Percentiles rank a stretch among this genome's conserved stretches.
Evolutionary conservation across 1,140 invertebrate species (phyloP).

Genomic region (Cepaea nemoralis): DNA sequence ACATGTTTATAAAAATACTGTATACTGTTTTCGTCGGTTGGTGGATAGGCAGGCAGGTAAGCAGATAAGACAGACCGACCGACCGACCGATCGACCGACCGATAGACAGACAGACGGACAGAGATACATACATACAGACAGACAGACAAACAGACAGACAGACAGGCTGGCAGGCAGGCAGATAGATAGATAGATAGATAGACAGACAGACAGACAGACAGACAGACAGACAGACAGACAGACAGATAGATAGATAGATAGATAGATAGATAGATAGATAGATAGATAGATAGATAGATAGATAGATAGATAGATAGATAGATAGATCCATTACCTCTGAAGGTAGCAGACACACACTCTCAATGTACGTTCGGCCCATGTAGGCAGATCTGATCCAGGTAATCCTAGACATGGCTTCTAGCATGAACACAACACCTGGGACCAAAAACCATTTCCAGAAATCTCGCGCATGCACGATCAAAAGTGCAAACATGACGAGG

Average conservation of each 20-base stretch:
- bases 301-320: conserved; percentile 18
- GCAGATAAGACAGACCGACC: too few relatives aligned
- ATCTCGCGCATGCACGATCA: conserved; percentile 89
- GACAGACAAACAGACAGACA: too few relatives aligned
- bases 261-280: neutral
- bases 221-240: conserved; percentile 3
- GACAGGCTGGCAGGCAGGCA: too few relatives aligned
- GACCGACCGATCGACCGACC: too few relatives aligned
- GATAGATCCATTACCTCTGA: conserved; percentile 47
- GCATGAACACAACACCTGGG: conserved; percentile 84
- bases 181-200: too few relatives aligned
- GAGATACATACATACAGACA: too few relatives aligned
- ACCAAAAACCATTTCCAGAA: conserved; percentile 96
- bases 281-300: neutral
- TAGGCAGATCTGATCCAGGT: conserved; percentile 8
- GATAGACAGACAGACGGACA: too few relatives aligned
- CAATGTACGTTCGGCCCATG: conserved; percentile 52
- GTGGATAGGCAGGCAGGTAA: too few relatives aligned
- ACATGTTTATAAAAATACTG: too few relatives aligned
- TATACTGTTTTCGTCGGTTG: too few relatives aligned
- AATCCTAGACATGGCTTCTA: conserved; percentile 79
- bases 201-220: too few relatives aligned
- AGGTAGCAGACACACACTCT: conserved; percentile 52
- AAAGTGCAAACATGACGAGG: conserved; percentile 87
- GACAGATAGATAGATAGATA: neutral